Evolutionary conservation across 2,888 invertebrate species (phyloP).

Genomic region (Cerastis rubricosa): DNA sequence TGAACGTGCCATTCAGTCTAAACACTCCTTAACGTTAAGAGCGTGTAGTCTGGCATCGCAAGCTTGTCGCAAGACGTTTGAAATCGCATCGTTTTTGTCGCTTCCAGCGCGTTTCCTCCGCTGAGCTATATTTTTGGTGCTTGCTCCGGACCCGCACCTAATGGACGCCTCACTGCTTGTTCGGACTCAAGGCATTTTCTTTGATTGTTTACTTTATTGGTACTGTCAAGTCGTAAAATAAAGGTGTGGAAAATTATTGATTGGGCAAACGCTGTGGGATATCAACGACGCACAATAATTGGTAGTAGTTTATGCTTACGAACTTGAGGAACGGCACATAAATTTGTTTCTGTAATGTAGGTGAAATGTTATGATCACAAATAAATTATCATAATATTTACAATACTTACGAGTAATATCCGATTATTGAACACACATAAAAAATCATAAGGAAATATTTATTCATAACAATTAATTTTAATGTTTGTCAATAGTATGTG

Average conservation of each 20-base stretch:
- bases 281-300: neutral
- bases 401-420: slow-evolving; percentile 27
- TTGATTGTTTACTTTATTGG: neutral
- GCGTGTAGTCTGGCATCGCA: slow-evolving; percentile 2
- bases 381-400: neutral
- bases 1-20: neutral
- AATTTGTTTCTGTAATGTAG: neutral
- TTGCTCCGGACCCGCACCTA: neutral
- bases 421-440: slow-evolving; percentile 9
- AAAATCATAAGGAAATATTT: neutral
- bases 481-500: neutral
- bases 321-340: too few species aligned
- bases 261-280: too few species aligned
- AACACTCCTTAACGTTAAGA: slow-evolving; percentile 17
- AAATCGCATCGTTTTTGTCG: slow-evolving; percentile 40
- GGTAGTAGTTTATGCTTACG: too few species aligned
- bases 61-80: slow-evolving; percentile 37
- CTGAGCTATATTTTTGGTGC: neutral
- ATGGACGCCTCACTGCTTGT: slow-evolving; percentile 14
- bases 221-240: neutral
- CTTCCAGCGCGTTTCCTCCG: slow-evolving; percentile 42
- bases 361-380: neutral
- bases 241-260: neutral
- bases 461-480: slow-evolving; percentile 6
- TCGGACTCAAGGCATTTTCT: neutral